Percentiles rank a stretch among this genome's conserved stretches.
Conservation (phyloP, 2,888 invertebrate genomes). For the Xanthia togata region DNA sequence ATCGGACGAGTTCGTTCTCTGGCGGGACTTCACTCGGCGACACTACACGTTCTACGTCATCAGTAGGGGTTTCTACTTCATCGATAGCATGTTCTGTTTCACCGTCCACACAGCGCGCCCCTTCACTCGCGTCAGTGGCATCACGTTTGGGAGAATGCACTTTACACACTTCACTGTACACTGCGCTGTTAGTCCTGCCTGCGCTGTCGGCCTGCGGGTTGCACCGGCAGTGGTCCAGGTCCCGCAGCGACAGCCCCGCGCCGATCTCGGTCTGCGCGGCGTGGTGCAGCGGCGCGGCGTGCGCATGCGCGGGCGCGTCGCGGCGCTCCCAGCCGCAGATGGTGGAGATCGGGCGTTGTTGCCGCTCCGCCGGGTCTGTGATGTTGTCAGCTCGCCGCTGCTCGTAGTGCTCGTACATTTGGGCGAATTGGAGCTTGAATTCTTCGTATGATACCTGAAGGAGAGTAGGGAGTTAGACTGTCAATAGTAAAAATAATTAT, state of each 20-base stretch:
- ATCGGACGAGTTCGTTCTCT: constrained; percentile 76
- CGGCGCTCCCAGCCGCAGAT: constrained; percentile 97
- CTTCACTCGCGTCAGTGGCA: constrained; percentile 14
- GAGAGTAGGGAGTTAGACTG: background rate
- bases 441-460: constrained; percentile 98
- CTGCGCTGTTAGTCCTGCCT: constrained; percentile 80
- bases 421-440: constrained; percentile 98
- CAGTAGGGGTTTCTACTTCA: constrained; percentile 68
- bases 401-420: constrained; percentile 99
- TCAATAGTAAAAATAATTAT: background rate
- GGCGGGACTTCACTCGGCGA: constrained; percentile 40
- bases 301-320: constrained; percentile 21
- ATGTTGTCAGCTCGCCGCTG: constrained; percentile 98
- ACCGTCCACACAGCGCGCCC: constrained; percentile 66
- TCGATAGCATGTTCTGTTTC: constrained; percentile 79
- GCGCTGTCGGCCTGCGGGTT: constrained; percentile 66
- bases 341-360: constrained; percentile 98
- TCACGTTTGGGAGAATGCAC: constrained; percentile 88
- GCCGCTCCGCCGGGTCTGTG: constrained; percentile 97
- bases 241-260: constrained; percentile 83
- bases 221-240: constrained; percentile 85
- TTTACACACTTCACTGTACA: constrained; percentile 92
- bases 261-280: constrained; percentile 88
- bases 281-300: constrained; percentile 72
- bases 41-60: constrained; percentile 38